These are phyloP conservation scores for Rhopilema esculentum DNA, from an alignment of 30 jellyfish, hydroid and myxozoan genomes.

Conservation along the genomic window DNA sequence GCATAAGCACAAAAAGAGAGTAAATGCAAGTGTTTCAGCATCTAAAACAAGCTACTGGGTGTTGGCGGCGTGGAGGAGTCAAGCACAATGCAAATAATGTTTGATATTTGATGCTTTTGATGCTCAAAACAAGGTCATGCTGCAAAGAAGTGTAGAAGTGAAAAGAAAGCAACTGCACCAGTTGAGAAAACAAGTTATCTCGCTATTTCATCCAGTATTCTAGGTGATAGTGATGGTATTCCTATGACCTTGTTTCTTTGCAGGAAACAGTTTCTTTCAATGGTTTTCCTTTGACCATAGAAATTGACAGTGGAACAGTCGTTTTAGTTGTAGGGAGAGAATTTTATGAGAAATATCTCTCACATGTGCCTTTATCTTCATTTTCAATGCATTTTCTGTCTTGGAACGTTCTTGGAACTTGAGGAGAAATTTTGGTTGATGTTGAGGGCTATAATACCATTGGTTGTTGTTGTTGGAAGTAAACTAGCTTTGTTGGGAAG, in stretches of 20 bases:
- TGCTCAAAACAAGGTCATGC: slow-evolving; percentile 49
- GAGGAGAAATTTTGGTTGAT: slow-evolving; percentile 47
- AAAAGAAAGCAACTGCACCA: slow-evolving; percentile 8
- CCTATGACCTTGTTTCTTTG: slow-evolving; percentile 3
- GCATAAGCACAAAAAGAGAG: slow-evolving; percentile 37
- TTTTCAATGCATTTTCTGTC: slow-evolving; percentile 27
- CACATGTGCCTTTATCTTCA: slow-evolving; percentile 40
- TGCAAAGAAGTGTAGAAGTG: slow-evolving; percentile 1
- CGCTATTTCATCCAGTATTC: slow-evolving; percentile 23
- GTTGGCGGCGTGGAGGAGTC: slow-evolving; percentile 49
- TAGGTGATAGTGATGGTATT: slow-evolving; percentile 9
- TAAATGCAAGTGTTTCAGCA: slow-evolving; percentile 38
- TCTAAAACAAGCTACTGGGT: slow-evolving; percentile 29
- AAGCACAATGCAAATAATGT: slow-evolving; percentile 46
- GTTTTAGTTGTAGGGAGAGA: slow-evolving; percentile 22
- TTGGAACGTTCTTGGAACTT: slow-evolving; percentile 38
- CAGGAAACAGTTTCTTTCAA: slow-evolving; percentile 30
- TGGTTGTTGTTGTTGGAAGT: slow-evolving; percentile 44
- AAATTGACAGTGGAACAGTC: slow-evolving; percentile 61
- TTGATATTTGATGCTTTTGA: neutral
- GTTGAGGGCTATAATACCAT: slow-evolving; percentile 45
- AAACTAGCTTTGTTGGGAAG: slow-evolving; percentile 40
- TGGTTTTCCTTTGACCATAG: slow-evolving; percentile 39
- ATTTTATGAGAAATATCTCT: slow-evolving; percentile 15
- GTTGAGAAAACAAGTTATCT: slow-evolving; percentile 42